Base-by-base conservation (phyloP, 2,888 invertebrate genomes). In the Mythimna ferrago region DNA sequence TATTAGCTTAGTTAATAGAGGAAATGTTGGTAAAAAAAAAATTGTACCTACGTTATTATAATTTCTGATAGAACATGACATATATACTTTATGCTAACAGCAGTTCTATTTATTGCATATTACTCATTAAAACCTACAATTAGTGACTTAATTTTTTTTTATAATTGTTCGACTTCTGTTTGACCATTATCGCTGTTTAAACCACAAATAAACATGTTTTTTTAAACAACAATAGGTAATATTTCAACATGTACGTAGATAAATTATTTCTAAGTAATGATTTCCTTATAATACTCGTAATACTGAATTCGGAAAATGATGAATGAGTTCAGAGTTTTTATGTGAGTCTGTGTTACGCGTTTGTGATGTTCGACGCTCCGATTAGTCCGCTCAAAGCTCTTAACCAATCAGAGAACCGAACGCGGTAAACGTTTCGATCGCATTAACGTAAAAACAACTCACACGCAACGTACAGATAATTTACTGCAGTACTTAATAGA, bases 401-500 rank as follows among this genome's bases (percentile, higher is more conserved):
- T 11, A 44, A 44, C 44, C 14, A 44, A 44, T 44, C 44, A 14
- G 14, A 44, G 5, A 44, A 4, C 14, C 44, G 14, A 44, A 44
- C 44, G 14, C 44, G 41, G 41, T 41, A 10, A 41, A 41, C 41
- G 10, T 41, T 41, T 10, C 10, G 10, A 41, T 38, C 1, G 41
- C 41, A 9, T 9, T 41, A 10, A 41, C 41, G 14, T 44, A 44
- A 44, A 44, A 44, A 44, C 44, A 14, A 14, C 44, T 44, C 44
- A 14, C 44, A 44, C 44, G 11, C 44, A 14, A 5, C 44, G 14
- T 14, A 44, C 14, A 44, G 57, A 79, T 65, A 26, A 66, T 69
- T 76, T 63, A 76, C 71, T 32, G 66, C 16, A 35, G 26, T 62
- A 54, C 62, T 61, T 67, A 70, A 63, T 64, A 77, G 14, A 71